Evolutionary conservation across 2,888 invertebrate species (phyloP).

Genomic region (Pterostichus madidus): DNA sequence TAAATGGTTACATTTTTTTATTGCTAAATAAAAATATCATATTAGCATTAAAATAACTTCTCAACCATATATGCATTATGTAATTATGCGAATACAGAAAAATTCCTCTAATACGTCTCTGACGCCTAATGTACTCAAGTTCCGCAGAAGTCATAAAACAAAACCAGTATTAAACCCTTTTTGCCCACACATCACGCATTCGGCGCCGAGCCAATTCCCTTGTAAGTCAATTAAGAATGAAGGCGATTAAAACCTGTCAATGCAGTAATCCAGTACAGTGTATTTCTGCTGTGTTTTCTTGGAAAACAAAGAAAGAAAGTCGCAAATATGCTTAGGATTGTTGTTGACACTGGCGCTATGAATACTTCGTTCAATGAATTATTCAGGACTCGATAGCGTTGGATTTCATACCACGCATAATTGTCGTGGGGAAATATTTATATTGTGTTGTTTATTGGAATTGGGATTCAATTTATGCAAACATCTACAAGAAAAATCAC

Average conservation of each 20-base stretch:
- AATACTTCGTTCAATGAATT: conserved; percentile 20
- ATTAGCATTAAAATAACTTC: background rate
- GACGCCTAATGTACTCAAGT: conserved; percentile 1
- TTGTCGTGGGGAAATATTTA: conserved; percentile 12
- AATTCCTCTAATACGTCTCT: conserved; percentile 35
- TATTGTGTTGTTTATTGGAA: background rate
- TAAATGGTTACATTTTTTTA: too few relatives aligned
- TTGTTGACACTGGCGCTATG: conserved; percentile 25
- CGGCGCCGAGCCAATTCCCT: conserved; percentile 54
- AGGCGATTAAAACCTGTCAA: conserved; percentile 41
- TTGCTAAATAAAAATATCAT: too few relatives aligned
- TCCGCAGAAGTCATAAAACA: conserved; percentile 40
- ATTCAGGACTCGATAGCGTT: background rate
- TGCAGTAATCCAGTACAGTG: background rate
- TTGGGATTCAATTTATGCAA: background rate
- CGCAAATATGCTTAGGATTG: conserved; percentile 29
- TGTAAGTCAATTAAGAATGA: conserved; percentile 56
- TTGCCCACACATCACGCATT: conserved; percentile 17
- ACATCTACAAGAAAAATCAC: too few relatives aligned
- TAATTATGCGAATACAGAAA: conserved; percentile 24
- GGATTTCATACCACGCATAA: background rate
- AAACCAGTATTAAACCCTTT: conserved; percentile 12
- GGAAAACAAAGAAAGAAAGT: conserved; percentile 24
- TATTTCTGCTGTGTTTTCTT: conserved; percentile 8
- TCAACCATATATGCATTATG: conserved; percentile 1